These are phyloP conservation scores for Peromyscus eremicus DNA, from an alignment of 2,797 vertebrate species.

Conservation along the genomic window DNA sequence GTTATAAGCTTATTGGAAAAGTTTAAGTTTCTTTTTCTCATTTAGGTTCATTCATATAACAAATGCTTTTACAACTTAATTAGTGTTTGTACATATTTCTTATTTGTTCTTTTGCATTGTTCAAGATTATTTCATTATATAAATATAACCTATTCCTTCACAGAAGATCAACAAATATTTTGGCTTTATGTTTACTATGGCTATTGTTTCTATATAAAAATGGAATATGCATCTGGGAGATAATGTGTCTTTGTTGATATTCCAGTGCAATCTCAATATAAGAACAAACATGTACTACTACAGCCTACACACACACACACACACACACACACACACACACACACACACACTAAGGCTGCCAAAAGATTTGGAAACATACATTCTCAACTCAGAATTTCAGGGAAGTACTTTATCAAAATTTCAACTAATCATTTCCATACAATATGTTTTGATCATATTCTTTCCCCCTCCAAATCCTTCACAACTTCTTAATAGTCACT, in stretches of 20 bases:
- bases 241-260: too few relatives aligned
- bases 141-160: background rate
- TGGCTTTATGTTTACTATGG: background rate
- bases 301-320: too few relatives aligned
- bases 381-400: too few relatives aligned
- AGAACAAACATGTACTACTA: too few relatives aligned
- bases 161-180: background rate
- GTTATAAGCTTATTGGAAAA: background rate
- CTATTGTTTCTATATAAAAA: background rate
- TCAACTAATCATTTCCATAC: too few relatives aligned
- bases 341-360: too few relatives aligned
- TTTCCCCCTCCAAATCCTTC: too few relatives aligned
- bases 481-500: too few relatives aligned
- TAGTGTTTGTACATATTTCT: background rate
- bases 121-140: background rate
- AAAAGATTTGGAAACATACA: too few relatives aligned
- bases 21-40: background rate
- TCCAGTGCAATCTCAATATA: background rate
- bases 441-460: too few relatives aligned
- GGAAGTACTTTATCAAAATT: too few relatives aligned
- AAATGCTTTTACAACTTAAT: background rate
- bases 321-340: too few relatives aligned
- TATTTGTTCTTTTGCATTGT: background rate
- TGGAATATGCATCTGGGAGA: background rate
- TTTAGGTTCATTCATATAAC: background rate